Percentiles rank a stretch among this genome's conserved stretches.
Conservation (phyloP, 2,113 vertebrate genomes). For the Nothocercus nigrocapillus region DNA sequence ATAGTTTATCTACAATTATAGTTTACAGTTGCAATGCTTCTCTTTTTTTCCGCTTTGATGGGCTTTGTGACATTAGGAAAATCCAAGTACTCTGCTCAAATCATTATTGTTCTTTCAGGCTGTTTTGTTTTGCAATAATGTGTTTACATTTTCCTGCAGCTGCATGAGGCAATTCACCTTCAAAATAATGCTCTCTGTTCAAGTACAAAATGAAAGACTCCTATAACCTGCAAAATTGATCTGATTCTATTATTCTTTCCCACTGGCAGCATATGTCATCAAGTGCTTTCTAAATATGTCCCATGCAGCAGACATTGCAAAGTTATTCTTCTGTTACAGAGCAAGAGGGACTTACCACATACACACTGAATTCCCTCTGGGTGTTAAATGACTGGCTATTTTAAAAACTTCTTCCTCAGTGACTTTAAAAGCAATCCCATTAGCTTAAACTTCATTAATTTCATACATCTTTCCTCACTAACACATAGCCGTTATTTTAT, state of each 20-base stretch:
- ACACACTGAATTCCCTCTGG: neutral
- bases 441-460: neutral
- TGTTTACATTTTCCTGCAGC: neutral
- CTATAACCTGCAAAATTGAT: neutral
- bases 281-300: neutral
- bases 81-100: neutral
- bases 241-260: neutral
- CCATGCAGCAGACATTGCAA: neutral
- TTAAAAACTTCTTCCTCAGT: neutral
- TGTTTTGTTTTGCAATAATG: neutral
- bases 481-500: neutral
- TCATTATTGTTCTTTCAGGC: neutral
- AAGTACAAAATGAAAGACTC: conserved; percentile 10
- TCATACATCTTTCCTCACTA: neutral
- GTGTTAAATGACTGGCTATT: neutral
- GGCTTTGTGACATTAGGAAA: neutral
- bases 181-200: neutral
- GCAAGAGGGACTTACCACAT: neutral
- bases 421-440: conserved; percentile 11
- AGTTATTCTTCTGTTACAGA: neutral
- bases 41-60: neutral
- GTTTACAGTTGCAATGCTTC: neutral
- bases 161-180: neutral
- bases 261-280: neutral
- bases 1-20: neutral